Conservation (phyloP, 1,140 invertebrate species). For the Camponotus vicinus region DNA sequence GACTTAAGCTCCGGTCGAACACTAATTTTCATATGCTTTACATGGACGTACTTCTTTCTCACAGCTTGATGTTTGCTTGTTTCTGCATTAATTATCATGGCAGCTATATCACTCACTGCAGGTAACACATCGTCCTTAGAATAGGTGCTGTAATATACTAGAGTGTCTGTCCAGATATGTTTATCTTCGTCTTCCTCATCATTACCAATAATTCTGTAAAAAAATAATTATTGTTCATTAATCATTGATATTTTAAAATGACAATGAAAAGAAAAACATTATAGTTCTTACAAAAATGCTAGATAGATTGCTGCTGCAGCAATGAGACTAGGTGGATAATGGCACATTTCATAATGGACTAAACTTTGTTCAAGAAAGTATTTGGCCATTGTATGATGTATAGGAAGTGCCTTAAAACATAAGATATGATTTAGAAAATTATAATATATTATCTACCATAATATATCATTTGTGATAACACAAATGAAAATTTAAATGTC, state of each 20-base stretch:
- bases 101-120: conserved; percentile 88
- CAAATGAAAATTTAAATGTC: not conserved
- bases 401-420: conserved; percentile 84
- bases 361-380: conserved; percentile 96
- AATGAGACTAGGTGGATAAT: conserved; percentile 93
- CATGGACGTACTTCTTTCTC: conserved; percentile 88
- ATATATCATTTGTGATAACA: not conserved
- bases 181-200: conserved; percentile 80
- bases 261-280: not conserved
- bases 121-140: conserved; percentile 87
- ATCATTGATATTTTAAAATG: not conserved
- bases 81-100: conserved; percentile 87
- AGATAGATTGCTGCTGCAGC: conserved; percentile 92
- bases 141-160: conserved; percentile 89
- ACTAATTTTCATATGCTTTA: conserved; percentile 88
- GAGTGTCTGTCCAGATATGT: conserved; percentile 88
- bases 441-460: too few species aligned
- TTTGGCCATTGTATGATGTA: conserved; percentile 95
- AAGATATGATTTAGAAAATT: conserved; percentile 34
- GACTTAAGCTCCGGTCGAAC: conserved; percentile 87
- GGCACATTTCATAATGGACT: conserved; percentile 93
- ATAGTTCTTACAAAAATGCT: conserved; percentile 86
- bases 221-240: conserved; percentile 1
- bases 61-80: conserved; percentile 88
- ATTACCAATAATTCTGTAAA: conserved; percentile 79